Base-by-base conservation (phyloP, 2,113 vertebrate genomes). In the Vicugna pacos region DNA sequence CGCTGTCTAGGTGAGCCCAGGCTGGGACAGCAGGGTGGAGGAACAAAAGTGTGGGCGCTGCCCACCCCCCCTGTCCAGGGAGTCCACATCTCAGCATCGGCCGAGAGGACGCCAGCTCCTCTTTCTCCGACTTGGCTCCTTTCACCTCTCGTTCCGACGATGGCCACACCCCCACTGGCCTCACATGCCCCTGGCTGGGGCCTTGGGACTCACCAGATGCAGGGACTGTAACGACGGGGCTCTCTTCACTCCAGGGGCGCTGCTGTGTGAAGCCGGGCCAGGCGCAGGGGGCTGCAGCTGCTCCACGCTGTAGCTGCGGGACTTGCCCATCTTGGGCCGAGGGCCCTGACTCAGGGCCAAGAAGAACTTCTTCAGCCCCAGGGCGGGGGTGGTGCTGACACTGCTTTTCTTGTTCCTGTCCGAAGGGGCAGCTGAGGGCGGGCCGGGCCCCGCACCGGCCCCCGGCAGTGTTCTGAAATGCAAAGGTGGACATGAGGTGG, bases 171-270 rank as follows among this genome's bases (percentile, higher is more conserved):
- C 11, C 32, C 35, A 0, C 38, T 4, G 50, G 28, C 60, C 28
- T 79, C 83, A 38, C 62, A 56, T 10, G 48, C 30, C 64, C 62
- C 64, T 42, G 56, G 26, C 75, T 16, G 54, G 83, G 26, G 70
- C 46, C 72, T 6, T 14, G 12, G 28, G 2, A 98, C 99, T 99
- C 96, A 99, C 99, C 98, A 98, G 99, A 69, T 96, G 96, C 82
- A 99, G 98, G n/a, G 99, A 99, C 93, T 99, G 99, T 94, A 99
- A 97, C 0, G 99, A 99, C 0, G 99, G 99, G 0, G 99, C 99
- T 94, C 99, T 99, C 98, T 99, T 99, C 96, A 99, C 96, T 60
- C 84, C 87, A 0, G 92, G 96, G 94, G n/a, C n/a, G 3, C 96
- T 97, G 22, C 97, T 85, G 50, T 93, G 91, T 12, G 97, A 93